Conservation (phyloP, 23 tunicate genomes). For the Trididemnum clinides region DNA sequence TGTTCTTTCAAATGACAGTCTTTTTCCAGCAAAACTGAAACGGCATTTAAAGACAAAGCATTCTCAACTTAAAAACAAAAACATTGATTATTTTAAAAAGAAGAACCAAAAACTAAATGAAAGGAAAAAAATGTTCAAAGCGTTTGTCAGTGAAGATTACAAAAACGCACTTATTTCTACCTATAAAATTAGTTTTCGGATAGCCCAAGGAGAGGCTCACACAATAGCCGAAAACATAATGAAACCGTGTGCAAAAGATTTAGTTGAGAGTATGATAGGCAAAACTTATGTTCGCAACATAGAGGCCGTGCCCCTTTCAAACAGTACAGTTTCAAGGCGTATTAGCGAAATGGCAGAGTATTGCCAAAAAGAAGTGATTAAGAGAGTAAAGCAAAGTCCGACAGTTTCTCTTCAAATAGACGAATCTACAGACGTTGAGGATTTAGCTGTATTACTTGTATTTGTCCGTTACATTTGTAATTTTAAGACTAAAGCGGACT, state of each 20-base stretch:
- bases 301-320: too few relatives aligned
- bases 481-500: constrained; percentile 22
- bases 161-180: constrained; percentile 21
- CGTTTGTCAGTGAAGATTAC: background rate
- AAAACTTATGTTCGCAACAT: constrained; percentile 8
- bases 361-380: constrained; percentile 17
- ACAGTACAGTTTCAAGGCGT: constrained; percentile 20
- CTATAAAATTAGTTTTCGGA: constrained; percentile 1
- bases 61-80: constrained; percentile 9
- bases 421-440: constrained; percentile 18
- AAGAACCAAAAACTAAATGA: constrained; percentile 1
- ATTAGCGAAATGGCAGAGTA: constrained; percentile 15
- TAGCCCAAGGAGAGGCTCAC: constrained; percentile 39
- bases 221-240: constrained; percentile 32
- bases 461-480: constrained; percentile 25
- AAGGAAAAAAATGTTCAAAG: constrained; percentile 9
- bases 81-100: constrained; percentile 12
- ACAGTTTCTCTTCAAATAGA: constrained; percentile 22
- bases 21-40: constrained; percentile 6
- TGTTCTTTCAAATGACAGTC: constrained; percentile 1
- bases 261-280: constrained; percentile 29
- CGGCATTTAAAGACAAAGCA: background rate
- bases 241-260: constrained; percentile 36
- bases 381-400: constrained; percentile 29
- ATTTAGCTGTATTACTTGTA: constrained; percentile 30